phyloP scores from a whole-genome alignment of 2,888 invertebrate species.

The Pogonocherus hispidulus region DNA sequence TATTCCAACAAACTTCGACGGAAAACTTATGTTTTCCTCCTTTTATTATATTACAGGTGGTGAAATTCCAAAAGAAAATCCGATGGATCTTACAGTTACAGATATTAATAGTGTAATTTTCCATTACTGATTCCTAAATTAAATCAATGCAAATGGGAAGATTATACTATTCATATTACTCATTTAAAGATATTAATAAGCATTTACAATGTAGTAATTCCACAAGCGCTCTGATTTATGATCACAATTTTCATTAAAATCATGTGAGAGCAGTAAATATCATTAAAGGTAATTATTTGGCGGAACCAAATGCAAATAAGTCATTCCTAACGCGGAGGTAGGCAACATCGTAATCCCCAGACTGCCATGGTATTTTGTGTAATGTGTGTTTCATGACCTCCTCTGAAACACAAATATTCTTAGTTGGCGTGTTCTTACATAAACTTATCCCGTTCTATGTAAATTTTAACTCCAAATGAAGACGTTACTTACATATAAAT shows the following conservation, averaged over 20 bases:
- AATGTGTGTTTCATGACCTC: constrained; percentile 17
- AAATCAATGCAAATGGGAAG: too few relatives aligned
- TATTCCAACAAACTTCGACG: too few relatives aligned
- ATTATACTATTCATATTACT: too few relatives aligned
- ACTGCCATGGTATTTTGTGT: constrained; percentile 3
- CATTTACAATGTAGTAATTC: too few relatives aligned
- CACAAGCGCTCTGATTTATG: background rate
- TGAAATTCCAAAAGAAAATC: too few relatives aligned
- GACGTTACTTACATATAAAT: constrained; percentile 10
- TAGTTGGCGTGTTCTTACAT: constrained; percentile 19
- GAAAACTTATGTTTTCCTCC: too few relatives aligned
- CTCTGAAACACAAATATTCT: constrained; percentile 22
- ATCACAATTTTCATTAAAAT: background rate
- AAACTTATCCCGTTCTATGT: constrained; percentile 14
- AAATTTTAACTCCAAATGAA: constrained; percentile 11
- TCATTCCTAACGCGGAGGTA: constrained; percentile 7
- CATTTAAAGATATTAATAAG: too few relatives aligned
- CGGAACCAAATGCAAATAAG: constrained; percentile 12
- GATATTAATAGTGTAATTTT: too few relatives aligned
- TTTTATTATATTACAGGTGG: too few relatives aligned
- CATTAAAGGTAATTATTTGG: background rate
- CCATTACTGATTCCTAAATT: too few relatives aligned
- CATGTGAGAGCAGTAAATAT: background rate
- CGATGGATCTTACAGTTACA: too few relatives aligned
- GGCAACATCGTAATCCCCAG: constrained; percentile 8